Evolutionary conservation across 2,797 vertebrate genomes (phyloP).

Genomic region (Enteromius paludinosus): DNA sequence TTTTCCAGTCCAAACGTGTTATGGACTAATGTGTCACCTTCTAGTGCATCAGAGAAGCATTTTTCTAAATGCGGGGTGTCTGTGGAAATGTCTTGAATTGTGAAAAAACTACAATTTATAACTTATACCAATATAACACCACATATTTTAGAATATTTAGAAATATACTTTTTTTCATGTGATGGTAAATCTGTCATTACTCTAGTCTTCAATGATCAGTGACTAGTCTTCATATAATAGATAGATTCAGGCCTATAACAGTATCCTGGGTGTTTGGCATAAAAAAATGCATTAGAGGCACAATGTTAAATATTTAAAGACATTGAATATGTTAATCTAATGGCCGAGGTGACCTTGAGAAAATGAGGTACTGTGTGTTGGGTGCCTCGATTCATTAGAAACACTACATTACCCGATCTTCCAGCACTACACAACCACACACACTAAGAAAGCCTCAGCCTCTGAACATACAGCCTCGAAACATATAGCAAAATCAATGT

Average conservation of each 20-base stretch:
- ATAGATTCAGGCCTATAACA: neutral
- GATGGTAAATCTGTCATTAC: neutral
- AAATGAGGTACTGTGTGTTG: slow-evolving; percentile 74
- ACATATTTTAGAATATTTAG: too few relatives aligned
- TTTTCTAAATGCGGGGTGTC: neutral
- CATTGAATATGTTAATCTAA: slow-evolving; percentile 77
- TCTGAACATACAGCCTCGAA: slow-evolving; percentile 15
- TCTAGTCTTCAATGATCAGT: neutral
- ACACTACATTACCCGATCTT: slow-evolving; percentile 82
- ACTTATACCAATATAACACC: neutral
- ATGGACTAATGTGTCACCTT: neutral
- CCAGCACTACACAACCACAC: slow-evolving; percentile 75
- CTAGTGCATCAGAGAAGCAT: neutral
- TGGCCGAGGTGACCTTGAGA: slow-evolving; percentile 76
- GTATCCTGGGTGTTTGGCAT: neutral
- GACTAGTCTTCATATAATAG: too few relatives aligned
- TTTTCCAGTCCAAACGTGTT: neutral
- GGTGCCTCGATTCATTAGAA: slow-evolving; percentile 81
- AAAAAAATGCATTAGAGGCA: slow-evolving; percentile 62
- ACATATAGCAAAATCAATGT: slow-evolving; percentile 35
- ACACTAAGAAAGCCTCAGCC: slow-evolving; percentile 37
- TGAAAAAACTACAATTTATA: neutral
- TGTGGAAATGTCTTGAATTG: slow-evolving; percentile 7
- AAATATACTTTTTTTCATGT: neutral
- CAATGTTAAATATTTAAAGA: slow-evolving; percentile 71